Percentiles rank a stretch among this genome's conserved stretches.
These are phyloP conservation scores for Trichopoda pennipes DNA, from an alignment of 2,888 invertebrate genomes.

Conservation along the genomic window DNA sequence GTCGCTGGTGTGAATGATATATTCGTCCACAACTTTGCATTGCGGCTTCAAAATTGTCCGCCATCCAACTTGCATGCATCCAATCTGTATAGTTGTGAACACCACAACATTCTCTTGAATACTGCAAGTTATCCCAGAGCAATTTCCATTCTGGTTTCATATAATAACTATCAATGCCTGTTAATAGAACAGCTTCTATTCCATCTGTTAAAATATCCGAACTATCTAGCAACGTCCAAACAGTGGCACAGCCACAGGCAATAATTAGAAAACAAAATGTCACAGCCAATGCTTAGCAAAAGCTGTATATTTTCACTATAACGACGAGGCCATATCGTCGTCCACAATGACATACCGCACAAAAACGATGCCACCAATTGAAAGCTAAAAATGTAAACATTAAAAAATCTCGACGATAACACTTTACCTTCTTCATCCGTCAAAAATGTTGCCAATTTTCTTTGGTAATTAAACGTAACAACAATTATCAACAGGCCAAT, in stretches of 20 bases:
- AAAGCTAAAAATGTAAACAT: conserved; percentile 73
- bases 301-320: conserved; percentile 73
- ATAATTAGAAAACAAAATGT: conserved; percentile 74
- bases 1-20: not conserved
- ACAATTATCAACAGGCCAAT: conserved; percentile 73
- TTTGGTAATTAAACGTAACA: conserved; percentile 73
- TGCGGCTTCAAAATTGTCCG: conserved; percentile 4
- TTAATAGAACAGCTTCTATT: conserved; percentile 73
- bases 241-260: conserved; percentile 72
- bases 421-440: conserved; percentile 71
- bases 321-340: conserved; percentile 73
- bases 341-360: conserved; percentile 75
- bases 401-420: conserved; percentile 73
- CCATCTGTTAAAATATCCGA: conserved; percentile 70
- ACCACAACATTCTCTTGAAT: conserved; percentile 78
- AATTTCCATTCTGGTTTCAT: conserved; percentile 78
- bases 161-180: conserved; percentile 79
- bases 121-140: conserved; percentile 78
- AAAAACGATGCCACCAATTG: conserved; percentile 74
- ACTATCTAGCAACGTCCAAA: conserved; percentile 73
- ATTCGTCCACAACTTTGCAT: not conserved
- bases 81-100: conserved; percentile 78
- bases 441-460: conserved; percentile 72
- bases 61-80: conserved; percentile 78
- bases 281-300: conserved; percentile 74